Evolutionary conservation across 92 coral and sea anemone genomes (phyloP), one percentile per base, ranked within the genome.

Genomic region (Blastomussa wellsi): DNA sequence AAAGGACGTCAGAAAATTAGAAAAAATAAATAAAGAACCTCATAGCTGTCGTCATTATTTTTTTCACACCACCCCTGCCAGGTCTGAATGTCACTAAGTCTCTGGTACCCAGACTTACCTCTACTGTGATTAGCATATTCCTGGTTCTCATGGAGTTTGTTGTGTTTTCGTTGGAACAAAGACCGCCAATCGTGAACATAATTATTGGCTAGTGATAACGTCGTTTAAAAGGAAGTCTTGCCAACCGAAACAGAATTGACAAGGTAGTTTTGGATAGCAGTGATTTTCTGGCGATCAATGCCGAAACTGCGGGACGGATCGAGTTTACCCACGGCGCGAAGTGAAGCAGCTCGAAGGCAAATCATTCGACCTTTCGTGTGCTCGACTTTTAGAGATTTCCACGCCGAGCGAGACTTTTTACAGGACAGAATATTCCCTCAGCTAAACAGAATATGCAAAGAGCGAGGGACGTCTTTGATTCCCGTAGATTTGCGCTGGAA

Each of bases 401-500:
- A 90, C 62, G 82, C 74, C 11, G 99, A 97, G 77, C 83, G 99
- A 33, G 96, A 95, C 77, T 93, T 91, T 72, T 82, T 97, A 26
- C 89, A 88, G 36, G 89, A 88, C 13, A 82, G 82, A 19, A 85
- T 97, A 60, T 97, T 97, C 76, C 98, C 98, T 7, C 74, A 91
- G 72, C 86, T 97, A 31, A 87, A 97, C 90, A 83, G 79, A 60
- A 67, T 86, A 79, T 95, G 99, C 79, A 80, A 49, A 36, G 93
- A 93, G 83, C 95, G 99, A 20, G 99, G 99, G 20, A 85, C 92
- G 11, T 86, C 92, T 38, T 94, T 97, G 52, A 53, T 86, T 11
- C 99, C 99, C 26, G 98, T 95, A 31, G 99, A 95, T 71, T 74
- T 97, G 29, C 94, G 97, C 15, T 97, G 99, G 98, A 91, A 95